Base-by-base conservation (phyloP, 2,888 invertebrate genomes). In the Antitype chi region DNA sequence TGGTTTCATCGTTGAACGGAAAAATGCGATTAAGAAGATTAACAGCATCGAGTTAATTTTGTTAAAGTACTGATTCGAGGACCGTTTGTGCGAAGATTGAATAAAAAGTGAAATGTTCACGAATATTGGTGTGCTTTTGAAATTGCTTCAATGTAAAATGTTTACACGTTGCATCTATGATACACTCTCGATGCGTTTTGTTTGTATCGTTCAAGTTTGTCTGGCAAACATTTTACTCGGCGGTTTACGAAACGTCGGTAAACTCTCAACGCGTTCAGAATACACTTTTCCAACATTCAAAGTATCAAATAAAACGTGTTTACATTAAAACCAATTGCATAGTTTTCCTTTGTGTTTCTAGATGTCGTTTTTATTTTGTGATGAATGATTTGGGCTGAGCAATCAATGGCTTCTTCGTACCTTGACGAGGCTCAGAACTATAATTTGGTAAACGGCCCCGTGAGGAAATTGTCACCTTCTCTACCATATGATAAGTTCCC, bases 211-310 rank as follows among this genome's bases (percentile, higher is more conserved):
- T 89, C 81, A 85, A 90, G 87, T 88, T 88, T 88, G 77, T 76
- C 79, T 80, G 74, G 89, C 89, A 91, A 91, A 92, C 90, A 91
- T 91, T 92, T 91, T 89, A 87, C 89, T 89, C 87, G 81, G 87
- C 88, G 86, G 86, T 88, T 89, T 87, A 81, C 71, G 59, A 76
- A 87, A 82, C 85, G 88, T 89, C 85, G 84, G 88, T 85, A 85
- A 89, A 89, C 89, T 83, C 82, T 86, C 71, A 60, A 77, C 76
- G 74, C 81, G 77, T 86, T 89, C 74, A 74, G 82, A 86, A 85
- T 74, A 84, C 86, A 88, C 86, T 87, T 89, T 85, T 82, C 85
- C 78, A 79, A 77, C 85, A 80, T 76, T 85, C 67, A 70, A 74
- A 74, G 63, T 68, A 70, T 70, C 43, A 49, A 64, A 81, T 73